Base-by-base conservation (phyloP, 2,113 vertebrate genomes). In the Acrocephalus arundinaceus region DNA sequence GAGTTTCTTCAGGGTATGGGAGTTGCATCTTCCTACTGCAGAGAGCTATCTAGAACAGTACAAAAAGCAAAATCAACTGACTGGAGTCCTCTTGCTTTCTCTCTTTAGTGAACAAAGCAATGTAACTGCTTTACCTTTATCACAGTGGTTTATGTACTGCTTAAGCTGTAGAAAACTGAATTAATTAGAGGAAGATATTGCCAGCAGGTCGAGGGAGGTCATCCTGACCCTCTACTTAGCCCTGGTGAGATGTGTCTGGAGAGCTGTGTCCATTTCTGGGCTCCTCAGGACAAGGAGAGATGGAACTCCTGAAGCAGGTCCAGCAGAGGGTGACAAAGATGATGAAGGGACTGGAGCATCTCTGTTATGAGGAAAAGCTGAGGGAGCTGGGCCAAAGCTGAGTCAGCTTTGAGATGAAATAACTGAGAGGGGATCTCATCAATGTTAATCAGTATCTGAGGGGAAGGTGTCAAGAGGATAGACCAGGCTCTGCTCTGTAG, bases 121-220 rank as follows among this genome's bases (percentile, higher is more conserved):
- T 46, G 13, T n/a, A 67, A 70, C 43, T 46, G 21, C 13, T 35
- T 83, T 65, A 35, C 65, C 27, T 46, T 91, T 85, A 70, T 18
- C n/a, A 20, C 46, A 77, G 67, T 62, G 48, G 19, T 83, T 88
- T 85, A 58, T 76, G 30, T 39, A 76, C 67, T 86, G n/a, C 37
- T 73, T 71, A 35, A 88, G n/a, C 54, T 90, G 67, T 80, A 70
- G 46, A 63, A 90, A 85, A 77, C 31, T 7, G 59, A 79, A 66
- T 87, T 67, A 35, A 1, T 48, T 54, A 46, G 55, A 55, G 20
- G 17, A 62, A 62, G 4, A 62, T 14, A 63, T 9, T 83, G 21
- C 41, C 57, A 90, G 41, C 55, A 84, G 22, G 10, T 37, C 0
- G 1, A 62, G 31, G 15, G 55, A 70, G 21, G 15, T 55, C n/a